Evolutionary conservation across 2,797 vertebrate genomes (phyloP), one percentile per base, ranked within the genome.

Genomic region (Lates japonicus): DNA sequence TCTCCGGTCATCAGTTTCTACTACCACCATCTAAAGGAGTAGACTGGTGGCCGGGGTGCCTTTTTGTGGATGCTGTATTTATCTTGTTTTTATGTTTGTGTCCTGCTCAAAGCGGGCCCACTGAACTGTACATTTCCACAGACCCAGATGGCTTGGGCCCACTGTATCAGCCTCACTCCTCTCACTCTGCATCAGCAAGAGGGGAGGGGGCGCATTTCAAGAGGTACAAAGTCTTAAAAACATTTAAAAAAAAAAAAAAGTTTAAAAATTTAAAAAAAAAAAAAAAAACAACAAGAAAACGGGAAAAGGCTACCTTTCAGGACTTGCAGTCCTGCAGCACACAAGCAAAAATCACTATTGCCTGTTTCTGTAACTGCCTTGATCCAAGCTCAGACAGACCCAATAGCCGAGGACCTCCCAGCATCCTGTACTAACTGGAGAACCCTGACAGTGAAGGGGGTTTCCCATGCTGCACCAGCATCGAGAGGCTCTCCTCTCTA

Each of bases 351-450:
- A 93, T 95, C 94, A 94, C 93, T 90, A 94, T 93, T 93, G 93
- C 95, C 94, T 95, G 94, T 95, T 95, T 94, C 91, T 95, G 93
- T 95, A 95, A 95, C 94, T 96, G 95, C 95, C 95, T 96, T 96
- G 94, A 92, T 96, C 92, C 91, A 87, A 93, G 92, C 93, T 94
- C 91, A 93, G 92, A 94, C 91, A 88, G 91, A 93, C 91, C 92
- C 90, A 87, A 92, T 88, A 93, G 91, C 90, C 91, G 90, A 92
- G 88, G 91, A 93, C 89, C 92, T 91, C 87, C 87, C 90, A 88
- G 92, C 87, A 92, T 93, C 88, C 90, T 90, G 86, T 89, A 90
- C 92, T 81, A 85, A 87, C 89, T 89, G 92, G 91, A 92, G 88
- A 92, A 89, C 89, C 89, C 90, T 89, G 89, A 83, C 85, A 86